Evolutionary conservation across 2,888 invertebrate species (phyloP).

Genomic region (Idaea dimidiata): DNA sequence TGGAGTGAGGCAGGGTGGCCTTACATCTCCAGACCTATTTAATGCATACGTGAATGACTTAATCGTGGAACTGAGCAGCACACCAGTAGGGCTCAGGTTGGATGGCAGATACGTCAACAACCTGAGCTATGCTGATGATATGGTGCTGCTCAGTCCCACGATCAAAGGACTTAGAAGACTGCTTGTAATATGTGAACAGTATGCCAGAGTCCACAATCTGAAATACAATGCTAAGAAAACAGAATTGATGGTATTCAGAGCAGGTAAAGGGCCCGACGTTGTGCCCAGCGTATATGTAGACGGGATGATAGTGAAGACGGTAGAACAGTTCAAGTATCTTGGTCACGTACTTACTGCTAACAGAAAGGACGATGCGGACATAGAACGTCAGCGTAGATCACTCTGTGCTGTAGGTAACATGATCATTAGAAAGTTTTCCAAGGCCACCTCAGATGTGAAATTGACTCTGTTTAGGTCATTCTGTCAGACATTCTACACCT

Average conservation of each 20-base stretch:
- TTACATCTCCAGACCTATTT: neutral
- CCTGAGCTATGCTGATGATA: constrained; percentile 6
- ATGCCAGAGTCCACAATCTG: neutral
- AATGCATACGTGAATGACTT: neutral
- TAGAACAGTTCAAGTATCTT: neutral
- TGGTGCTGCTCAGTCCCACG: constrained; percentile 5
- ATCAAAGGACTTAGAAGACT: neutral
- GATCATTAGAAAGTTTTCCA: neutral
- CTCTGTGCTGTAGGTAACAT: neutral
- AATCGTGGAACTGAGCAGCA: constrained; percentile 1
- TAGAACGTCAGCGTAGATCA: neutral
- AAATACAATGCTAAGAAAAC: constrained; percentile 3
- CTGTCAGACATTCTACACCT: neutral
- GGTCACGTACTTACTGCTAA: neutral
- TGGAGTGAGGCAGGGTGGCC: neutral
- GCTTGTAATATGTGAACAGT: neutral
- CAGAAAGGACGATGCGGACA: constrained; percentile 1
- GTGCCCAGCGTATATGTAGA: neutral
- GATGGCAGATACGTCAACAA: neutral
- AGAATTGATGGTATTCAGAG: constrained; percentile 6
- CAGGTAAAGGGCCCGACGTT: neutral
- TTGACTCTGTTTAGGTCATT: neutral
- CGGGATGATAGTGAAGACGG: neutral
- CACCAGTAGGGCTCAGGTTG: neutral
- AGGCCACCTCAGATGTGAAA: neutral